Evolutionary conservation across 2,888 invertebrate genomes (phyloP).

Genomic region (Cepaea hortensis): DNA sequence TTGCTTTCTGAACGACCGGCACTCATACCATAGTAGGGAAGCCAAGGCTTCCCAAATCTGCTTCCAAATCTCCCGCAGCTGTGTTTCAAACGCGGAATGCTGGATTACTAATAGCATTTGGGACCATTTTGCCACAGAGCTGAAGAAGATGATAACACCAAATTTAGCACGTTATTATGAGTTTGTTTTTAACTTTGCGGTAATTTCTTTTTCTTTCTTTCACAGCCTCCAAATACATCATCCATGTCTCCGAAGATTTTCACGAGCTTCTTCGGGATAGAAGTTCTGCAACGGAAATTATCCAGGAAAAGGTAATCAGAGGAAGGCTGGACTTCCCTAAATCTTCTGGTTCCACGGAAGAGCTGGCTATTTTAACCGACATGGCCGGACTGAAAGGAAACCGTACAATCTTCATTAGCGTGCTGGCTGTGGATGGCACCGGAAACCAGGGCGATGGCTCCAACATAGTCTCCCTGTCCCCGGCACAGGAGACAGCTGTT

Average conservation of each 20-base stretch:
- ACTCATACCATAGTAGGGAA: too few species aligned
- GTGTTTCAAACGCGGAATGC: too few species aligned
- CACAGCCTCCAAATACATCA: constrained; percentile 50
- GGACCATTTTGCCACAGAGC: too few species aligned
- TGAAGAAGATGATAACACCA: too few species aligned
- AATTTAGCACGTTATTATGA: too few species aligned
- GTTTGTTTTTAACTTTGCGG: too few species aligned
- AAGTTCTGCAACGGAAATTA: constrained; percentile 1
- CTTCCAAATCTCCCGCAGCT: too few species aligned
- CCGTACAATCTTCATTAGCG: constrained; percentile 50
- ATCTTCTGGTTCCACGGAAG: constrained; percentile 45
- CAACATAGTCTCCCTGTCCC: constrained; percentile 56
- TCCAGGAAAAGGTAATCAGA: constrained; percentile 15
- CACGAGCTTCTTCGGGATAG: constrained; percentile 32
- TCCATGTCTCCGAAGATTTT: constrained; percentile 46
- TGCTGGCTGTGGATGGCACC: constrained; percentile 53
- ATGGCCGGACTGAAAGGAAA: constrained; percentile 27
- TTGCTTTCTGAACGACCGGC: too few species aligned
- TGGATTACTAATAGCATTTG: too few species aligned
- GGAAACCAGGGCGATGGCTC: constrained; percentile 55
- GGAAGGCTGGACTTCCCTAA: constrained; percentile 29
- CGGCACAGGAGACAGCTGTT: constrained; percentile 47
- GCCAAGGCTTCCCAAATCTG: too few species aligned
- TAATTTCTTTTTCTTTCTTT: background rate
- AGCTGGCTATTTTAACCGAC: constrained; percentile 25